Evolutionary conservation across 2,113 vertebrate genomes (phyloP).

Genomic region (Panthera tigris): DNA sequence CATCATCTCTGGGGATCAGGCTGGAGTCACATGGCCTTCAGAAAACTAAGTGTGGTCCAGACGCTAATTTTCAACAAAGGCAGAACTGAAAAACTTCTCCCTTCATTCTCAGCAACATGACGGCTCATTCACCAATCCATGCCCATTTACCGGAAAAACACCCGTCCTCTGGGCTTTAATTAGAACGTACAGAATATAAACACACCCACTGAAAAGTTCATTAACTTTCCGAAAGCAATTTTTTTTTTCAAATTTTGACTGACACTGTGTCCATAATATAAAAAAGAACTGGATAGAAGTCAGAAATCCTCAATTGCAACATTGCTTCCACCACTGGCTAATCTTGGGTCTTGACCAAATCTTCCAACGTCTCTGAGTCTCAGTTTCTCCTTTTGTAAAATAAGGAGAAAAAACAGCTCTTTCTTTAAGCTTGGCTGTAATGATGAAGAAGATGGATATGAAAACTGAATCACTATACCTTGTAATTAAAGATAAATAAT

Average conservation of each 20-base stretch:
- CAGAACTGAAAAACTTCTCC: neutral
- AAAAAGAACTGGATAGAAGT: neutral
- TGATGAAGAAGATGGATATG: neutral
- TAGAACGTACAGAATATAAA: neutral
- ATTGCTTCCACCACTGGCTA: neutral
- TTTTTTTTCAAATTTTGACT: neutral
- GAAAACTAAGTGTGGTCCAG: slow-evolving; percentile 39
- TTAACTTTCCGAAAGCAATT: neutral
- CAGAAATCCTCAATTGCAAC: neutral
- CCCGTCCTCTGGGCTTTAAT: neutral
- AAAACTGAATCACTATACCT: neutral
- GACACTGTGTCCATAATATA: neutral
- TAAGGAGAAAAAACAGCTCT: neutral
- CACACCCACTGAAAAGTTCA: neutral
- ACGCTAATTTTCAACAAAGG: slow-evolving; percentile 28
- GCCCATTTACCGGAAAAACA: neutral
- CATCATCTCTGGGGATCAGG: slow-evolving; percentile 30
- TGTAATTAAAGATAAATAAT: neutral
- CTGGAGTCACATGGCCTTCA: neutral
- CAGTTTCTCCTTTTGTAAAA: neutral
- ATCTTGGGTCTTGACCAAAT: neutral
- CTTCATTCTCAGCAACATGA: neutral
- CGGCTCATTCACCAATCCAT: neutral
- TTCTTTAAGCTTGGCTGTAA: neutral
- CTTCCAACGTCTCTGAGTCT: neutral